Conservation (phyloP, 2,888 invertebrate species). For the Melanostoma scalare region DNA sequence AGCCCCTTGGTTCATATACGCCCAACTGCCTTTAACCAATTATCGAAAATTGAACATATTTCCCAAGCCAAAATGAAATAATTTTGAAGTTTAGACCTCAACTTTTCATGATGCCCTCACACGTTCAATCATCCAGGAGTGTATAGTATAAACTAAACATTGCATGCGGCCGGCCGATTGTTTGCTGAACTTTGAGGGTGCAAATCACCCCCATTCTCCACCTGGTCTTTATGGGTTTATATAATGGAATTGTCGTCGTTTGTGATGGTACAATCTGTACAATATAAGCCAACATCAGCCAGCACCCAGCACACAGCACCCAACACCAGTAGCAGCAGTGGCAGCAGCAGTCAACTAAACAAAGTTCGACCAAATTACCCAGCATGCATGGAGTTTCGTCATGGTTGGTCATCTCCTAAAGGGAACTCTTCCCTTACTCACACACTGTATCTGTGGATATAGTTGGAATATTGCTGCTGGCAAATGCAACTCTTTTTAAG, state of each 20-base stretch:
- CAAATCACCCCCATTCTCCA: slow-evolving; percentile 3
- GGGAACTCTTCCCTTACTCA: background rate
- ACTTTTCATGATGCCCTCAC: slow-evolving; percentile 22
- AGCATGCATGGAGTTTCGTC: slow-evolving; percentile 23
- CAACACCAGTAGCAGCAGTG: slow-evolving; percentile 10
- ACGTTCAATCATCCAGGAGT: slow-evolving; percentile 25
- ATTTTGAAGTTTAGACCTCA: slow-evolving; percentile 41
- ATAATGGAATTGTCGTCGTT: slow-evolving; percentile 7
- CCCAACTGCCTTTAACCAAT: slow-evolving; percentile 37
- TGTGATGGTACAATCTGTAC: slow-evolving; percentile 32
- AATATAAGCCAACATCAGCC: slow-evolving; percentile 4
- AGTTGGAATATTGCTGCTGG: slow-evolving; percentile 26
- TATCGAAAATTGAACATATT: slow-evolving; percentile 53
- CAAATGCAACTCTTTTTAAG: slow-evolving; percentile 39
- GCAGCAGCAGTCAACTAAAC: slow-evolving; percentile 30
- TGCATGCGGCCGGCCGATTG: slow-evolving; percentile 37
- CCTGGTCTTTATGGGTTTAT: slow-evolving; percentile 2
- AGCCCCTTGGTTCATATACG: slow-evolving; percentile 3
- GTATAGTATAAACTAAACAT: slow-evolving; percentile 34
- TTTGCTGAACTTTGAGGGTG: slow-evolving; percentile 53
- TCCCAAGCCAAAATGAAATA: slow-evolving; percentile 34
- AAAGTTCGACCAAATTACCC: slow-evolving; percentile 56
- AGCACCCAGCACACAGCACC: background rate
- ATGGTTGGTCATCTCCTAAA: slow-evolving; percentile 14
- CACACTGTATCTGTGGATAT: slow-evolving; percentile 3